phyloP scores from a whole-genome alignment of 2,888 invertebrate genomes.

The Cepaea hortensis region DNA sequence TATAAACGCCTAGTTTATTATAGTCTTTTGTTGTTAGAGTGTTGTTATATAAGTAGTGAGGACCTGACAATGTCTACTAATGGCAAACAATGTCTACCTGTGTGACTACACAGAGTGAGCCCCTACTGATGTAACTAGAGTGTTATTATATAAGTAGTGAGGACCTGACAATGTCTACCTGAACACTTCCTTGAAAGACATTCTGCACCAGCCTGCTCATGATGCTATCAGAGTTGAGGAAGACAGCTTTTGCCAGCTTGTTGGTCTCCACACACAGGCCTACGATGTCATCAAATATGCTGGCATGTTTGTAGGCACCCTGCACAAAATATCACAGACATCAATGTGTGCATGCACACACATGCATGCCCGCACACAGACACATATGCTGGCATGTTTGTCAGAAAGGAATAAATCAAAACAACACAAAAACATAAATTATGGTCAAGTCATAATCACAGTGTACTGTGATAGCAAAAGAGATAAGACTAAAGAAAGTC shows the following conservation, averaged over 20 bases:
- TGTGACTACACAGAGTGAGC: too few relatives aligned
- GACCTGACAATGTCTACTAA: slow-evolving; percentile 61
- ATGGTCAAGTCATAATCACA: neutral
- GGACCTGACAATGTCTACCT: slow-evolving; percentile 67
- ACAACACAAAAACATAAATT: neutral
- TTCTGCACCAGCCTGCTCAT: slow-evolving; percentile 98
- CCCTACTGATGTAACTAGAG: too few relatives aligned
- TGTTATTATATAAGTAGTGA: neutral
- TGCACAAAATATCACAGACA: slow-evolving; percentile 5
- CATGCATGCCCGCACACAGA: too few relatives aligned
- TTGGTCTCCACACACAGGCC: slow-evolving; percentile 91
- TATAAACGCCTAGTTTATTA: too few relatives aligned
- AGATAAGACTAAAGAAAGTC: too few relatives aligned
- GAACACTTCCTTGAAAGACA: slow-evolving; percentile 90
- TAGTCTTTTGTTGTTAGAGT: too few relatives aligned
- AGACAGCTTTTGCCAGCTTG: slow-evolving; percentile 85
- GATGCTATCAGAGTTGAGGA: slow-evolving; percentile 95
- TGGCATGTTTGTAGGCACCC: slow-evolving; percentile 86
- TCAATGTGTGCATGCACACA: neutral
- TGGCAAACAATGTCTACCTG: too few relatives aligned
- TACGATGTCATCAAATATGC: slow-evolving; percentile 92
- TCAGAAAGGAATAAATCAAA: too few relatives aligned
- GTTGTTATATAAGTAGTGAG: neutral
- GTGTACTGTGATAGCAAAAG: too few relatives aligned
- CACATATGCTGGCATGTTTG: too few relatives aligned